Conservation (phyloP, 2,797 vertebrate species). For the Clarias fuscus region DNA sequence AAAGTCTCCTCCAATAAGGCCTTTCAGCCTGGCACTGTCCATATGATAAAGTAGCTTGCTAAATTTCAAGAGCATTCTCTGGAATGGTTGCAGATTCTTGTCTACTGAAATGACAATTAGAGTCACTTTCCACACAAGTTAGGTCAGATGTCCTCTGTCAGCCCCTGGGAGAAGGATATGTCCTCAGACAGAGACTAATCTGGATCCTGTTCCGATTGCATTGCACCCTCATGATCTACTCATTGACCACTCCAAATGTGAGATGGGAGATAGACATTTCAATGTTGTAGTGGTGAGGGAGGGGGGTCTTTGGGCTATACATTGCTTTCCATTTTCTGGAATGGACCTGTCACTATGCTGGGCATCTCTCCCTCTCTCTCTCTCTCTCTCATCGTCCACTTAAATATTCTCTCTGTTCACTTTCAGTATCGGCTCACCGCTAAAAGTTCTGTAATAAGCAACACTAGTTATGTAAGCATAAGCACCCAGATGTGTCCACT, state of each 20-base stretch:
- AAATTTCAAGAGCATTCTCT: constrained; percentile 75
- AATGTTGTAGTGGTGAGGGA: constrained; percentile 45
- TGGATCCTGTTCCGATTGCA: constrained; percentile 74
- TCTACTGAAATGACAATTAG: constrained; percentile 84
- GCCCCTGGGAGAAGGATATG: constrained; percentile 70
- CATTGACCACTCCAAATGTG: constrained; percentile 71
- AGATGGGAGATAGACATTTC: constrained; percentile 57
- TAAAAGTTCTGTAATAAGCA: constrained; percentile 64
- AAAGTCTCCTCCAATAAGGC: constrained; percentile 77
- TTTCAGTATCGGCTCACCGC: constrained; percentile 63
- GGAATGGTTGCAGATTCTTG: constrained; percentile 78
- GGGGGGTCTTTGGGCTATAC: constrained; percentile 55
- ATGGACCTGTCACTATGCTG: constrained; percentile 72
- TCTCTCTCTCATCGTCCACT: constrained; percentile 23
- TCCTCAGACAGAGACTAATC: constrained; percentile 79
- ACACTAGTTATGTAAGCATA: constrained; percentile 52
- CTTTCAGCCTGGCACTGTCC: constrained; percentile 69
- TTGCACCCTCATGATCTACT: constrained; percentile 73
- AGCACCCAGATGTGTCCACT: constrained; percentile 40
- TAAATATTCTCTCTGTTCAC: constrained; percentile 26
- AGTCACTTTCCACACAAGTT: constrained; percentile 83
- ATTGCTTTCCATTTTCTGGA: constrained; percentile 66
- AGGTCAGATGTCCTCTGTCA: constrained; percentile 79
- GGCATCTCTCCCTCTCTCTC: constrained; percentile 50
- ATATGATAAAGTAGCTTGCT: constrained; percentile 82